Conservation (phyloP, 2,888 invertebrate species). For the Tineola bisselliella region DNA sequence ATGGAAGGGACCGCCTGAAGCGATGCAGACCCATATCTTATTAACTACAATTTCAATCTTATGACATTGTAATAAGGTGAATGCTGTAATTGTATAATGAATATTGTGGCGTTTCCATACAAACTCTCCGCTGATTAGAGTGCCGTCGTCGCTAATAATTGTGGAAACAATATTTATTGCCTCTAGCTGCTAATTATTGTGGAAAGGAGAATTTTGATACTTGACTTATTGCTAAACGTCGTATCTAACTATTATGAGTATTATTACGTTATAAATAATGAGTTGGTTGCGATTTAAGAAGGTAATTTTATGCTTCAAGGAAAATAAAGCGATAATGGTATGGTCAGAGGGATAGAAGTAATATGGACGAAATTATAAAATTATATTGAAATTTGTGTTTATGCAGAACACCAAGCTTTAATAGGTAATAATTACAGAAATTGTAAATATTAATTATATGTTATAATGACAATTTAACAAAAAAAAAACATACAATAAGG, state of each 20-base stretch:
- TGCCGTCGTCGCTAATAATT: slow-evolving; percentile 53
- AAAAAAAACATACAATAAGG: no score
- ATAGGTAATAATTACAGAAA: no score
- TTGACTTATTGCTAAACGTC: slow-evolving; percentile 43
- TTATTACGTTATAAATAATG: not conserved
- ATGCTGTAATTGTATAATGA: not conserved
- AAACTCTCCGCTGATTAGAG: slow-evolving; percentile 13
- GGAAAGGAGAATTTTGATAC: slow-evolving; percentile 54
- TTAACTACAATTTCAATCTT: not conserved
- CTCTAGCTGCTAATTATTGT: slow-evolving; percentile 47
- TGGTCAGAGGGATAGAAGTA: no score
- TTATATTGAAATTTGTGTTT: no score
- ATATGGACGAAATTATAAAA: no score
- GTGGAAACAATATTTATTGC: slow-evolving; percentile 58
- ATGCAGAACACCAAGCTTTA: no score
- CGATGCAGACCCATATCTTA: not conserved
- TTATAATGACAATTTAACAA: no score
- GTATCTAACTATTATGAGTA: not conserved
- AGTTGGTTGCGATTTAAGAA: not conserved
- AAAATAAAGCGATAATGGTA: not conserved
- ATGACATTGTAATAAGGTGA: not conserved
- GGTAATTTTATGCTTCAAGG: slow-evolving; percentile 3
- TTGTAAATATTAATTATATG: no score
- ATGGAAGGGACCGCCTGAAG: slow-evolving; percentile 3
- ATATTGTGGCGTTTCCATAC: not conserved